These are phyloP conservation scores for Hipposideros armiger DNA, from an alignment of 2,113 vertebrate species.

Conservation along the genomic window DNA sequence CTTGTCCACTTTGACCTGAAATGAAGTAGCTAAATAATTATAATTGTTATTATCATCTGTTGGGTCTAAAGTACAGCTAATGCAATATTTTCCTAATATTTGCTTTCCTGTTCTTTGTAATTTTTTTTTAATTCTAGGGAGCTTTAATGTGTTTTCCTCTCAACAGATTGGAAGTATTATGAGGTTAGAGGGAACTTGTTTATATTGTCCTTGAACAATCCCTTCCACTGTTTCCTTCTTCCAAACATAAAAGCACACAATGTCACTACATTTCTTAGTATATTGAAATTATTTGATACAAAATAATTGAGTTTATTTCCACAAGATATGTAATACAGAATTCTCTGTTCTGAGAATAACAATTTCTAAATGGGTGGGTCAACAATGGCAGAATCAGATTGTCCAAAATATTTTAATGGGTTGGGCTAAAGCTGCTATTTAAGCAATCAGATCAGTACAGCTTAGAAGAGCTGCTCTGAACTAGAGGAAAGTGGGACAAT, in stretches of 20 bases:
- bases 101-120: not conserved
- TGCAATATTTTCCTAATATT: not conserved
- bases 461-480: not conserved
- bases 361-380: not conserved
- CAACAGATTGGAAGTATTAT: not conserved
- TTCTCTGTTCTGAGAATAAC: constrained; percentile 22
- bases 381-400: constrained; percentile 14
- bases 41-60: not conserved
- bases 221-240: not conserved
- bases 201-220: constrained; percentile 15
- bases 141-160: not conserved
- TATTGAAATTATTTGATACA: constrained; percentile 43
- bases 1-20: not conserved
- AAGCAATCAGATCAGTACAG: not conserved
- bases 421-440: constrained; percentile 15
- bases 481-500: not conserved
- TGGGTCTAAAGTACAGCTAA: not conserved
- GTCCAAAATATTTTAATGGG: constrained; percentile 33
- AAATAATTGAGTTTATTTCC: not conserved
- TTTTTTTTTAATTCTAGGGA: not conserved
- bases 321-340: not conserved
- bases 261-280: constrained; percentile 3
- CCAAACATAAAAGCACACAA: not conserved
- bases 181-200: constrained; percentile 6
- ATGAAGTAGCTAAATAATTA: not conserved